These are phyloP conservation scores for Lordiphosa mommai DNA, from an alignment of 1,140 invertebrate species.

Conservation along the genomic window DNA sequence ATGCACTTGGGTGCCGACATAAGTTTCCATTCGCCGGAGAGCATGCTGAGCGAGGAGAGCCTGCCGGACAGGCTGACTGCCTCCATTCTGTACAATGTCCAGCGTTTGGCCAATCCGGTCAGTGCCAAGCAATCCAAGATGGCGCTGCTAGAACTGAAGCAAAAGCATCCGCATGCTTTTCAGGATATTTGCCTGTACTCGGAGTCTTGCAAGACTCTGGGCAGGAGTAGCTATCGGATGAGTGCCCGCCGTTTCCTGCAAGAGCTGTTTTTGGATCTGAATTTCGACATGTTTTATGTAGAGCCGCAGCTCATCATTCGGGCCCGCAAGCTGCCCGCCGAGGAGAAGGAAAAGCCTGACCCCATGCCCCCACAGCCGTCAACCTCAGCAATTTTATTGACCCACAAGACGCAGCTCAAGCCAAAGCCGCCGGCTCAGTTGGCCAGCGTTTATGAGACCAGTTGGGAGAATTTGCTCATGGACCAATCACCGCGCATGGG, in stretches of 20 bases:
- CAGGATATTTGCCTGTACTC: constrained; percentile 96
- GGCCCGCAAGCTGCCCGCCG: constrained; percentile 32
- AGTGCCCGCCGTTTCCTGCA: constrained; percentile 93
- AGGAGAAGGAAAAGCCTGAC: constrained; percentile 24
- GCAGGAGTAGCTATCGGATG: constrained; percentile 90
- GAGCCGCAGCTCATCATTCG: constrained; percentile 80
- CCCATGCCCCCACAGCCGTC: background rate
- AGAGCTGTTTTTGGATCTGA: constrained; percentile 94
- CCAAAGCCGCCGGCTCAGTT: constrained; percentile 59
- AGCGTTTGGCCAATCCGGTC: constrained; percentile 86
- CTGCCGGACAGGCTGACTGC: constrained; percentile 75
- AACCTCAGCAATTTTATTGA: constrained; percentile 4
- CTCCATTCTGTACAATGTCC: constrained; percentile 84
- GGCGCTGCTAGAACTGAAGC: constrained; percentile 89
- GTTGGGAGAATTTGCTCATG: constrained; percentile 73
- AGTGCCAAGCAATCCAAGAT: constrained; percentile 85
- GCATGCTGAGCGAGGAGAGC: constrained; percentile 74
- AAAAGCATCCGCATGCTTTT: constrained; percentile 90
- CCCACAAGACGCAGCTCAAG: constrained; percentile 56
- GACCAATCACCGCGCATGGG: constrained; percentile 48
- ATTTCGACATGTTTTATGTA: constrained; percentile 83
- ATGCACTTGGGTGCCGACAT: constrained; percentile 56
- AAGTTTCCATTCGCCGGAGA: constrained; percentile 76
- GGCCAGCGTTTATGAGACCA: constrained; percentile 77
- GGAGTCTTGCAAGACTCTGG: constrained; percentile 91